phyloP scores from a whole-genome alignment of 2,113 vertebrate species.

The Microtus pennsylvanicus region DNA sequence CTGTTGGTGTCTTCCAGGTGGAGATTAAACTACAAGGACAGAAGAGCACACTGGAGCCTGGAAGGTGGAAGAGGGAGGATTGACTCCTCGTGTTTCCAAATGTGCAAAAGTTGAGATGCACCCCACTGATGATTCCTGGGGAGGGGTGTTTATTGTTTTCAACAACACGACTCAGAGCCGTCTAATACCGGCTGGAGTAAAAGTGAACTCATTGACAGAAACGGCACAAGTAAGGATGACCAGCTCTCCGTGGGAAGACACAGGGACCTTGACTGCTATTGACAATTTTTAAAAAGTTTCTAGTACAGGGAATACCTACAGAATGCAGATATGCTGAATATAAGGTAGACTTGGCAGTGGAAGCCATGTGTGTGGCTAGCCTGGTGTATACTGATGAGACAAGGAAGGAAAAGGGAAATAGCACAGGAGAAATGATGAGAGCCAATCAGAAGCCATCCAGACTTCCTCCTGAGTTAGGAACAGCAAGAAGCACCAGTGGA shows the following conservation, averaged over 20 bases:
- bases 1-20: neutral
- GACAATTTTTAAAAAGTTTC: neutral
- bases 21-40: neutral
- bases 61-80: neutral
- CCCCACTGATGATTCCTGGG: neutral
- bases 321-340: neutral
- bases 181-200: neutral
- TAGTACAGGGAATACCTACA: accelerated
- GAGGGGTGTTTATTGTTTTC: neutral
- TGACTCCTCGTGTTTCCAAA: neutral
- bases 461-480: neutral
- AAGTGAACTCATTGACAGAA: neutral
- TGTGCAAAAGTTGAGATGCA: neutral
- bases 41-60: neutral
- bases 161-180: neutral
- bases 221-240: neutral
- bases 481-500: neutral
- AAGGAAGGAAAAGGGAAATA: neutral
- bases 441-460: neutral
- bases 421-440: neutral
- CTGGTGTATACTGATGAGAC: neutral
- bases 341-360: neutral
- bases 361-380: neutral
- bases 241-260: neutral
- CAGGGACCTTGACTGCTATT: neutral